Evolutionary conservation across 2,797 vertebrate genomes (phyloP).

Genomic region (Kryptolebias ocellatus): DNA sequence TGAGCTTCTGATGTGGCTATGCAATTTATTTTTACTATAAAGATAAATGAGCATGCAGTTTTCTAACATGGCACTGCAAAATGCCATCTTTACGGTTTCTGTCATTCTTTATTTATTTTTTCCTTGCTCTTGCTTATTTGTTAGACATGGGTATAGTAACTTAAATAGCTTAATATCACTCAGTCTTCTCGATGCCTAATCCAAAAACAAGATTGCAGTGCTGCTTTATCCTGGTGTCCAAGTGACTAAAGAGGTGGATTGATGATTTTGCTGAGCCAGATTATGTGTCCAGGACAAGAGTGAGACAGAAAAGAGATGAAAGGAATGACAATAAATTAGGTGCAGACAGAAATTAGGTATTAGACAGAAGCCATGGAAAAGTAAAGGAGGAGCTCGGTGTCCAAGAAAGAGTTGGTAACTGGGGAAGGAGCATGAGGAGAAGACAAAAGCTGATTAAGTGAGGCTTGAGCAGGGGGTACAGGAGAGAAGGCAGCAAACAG

Average conservation of each 20-base stretch:
- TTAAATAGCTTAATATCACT: slow-evolving; percentile 74
- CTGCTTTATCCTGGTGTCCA: slow-evolving; percentile 65
- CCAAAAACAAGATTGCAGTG: slow-evolving; percentile 78
- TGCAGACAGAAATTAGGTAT: slow-evolving; percentile 15
- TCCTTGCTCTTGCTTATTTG: slow-evolving; percentile 21
- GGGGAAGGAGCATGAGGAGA: slow-evolving; percentile 28
- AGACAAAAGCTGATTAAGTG: slow-evolving; percentile 65
- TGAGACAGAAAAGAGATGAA: slow-evolving; percentile 7
- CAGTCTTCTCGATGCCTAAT: slow-evolving; percentile 77
- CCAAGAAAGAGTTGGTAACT: slow-evolving; percentile 26
- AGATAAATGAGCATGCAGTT: neutral
- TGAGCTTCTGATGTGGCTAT: slow-evolving; percentile 43
- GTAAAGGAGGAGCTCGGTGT: slow-evolving; percentile 16
- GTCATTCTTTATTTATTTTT: slow-evolving; percentile 11
- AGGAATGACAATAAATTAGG: slow-evolving; percentile 4
- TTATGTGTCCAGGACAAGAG: slow-evolving; percentile 62
- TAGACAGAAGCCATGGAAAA: slow-evolving; percentile 11
- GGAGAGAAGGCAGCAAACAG: slow-evolving; percentile 44
- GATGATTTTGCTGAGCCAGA: slow-evolving; percentile 69
- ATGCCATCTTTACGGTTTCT: slow-evolving; percentile 6
- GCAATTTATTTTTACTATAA: slow-evolving; percentile 28
- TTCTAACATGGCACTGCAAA: neutral
- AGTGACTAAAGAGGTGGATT: slow-evolving; percentile 70
- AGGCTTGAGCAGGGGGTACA: slow-evolving; percentile 39
- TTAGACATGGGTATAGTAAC: slow-evolving; percentile 62